Base-by-base conservation (phyloP, 2,888 invertebrate species). In the Bellardia pandia region DNA sequence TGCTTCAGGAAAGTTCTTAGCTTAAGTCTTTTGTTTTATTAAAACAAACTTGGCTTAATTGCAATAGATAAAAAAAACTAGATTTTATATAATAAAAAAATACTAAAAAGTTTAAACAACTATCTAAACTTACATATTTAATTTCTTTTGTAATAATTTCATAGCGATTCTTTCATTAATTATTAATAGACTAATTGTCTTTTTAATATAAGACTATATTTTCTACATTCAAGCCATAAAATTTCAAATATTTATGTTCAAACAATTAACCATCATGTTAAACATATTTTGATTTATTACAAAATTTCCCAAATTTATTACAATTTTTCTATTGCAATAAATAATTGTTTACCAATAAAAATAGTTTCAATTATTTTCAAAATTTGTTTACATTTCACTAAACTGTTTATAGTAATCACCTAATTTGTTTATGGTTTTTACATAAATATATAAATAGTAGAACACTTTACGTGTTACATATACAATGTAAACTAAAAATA, bases 11-110 rank as follows among this genome's bases (percentile, higher is more conserved):
- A 74, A 76, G 72, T 76, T 84, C 40, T 66, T 80, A 40, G 58
- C 86, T 81, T 80, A 66, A 87, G 80, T 53, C 80, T 80, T 86
- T 80, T 87, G 84, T 45, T 69, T 81, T 72, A 71, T 51, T 40
- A 45, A 5, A 5, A 13, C 11, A 48, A 42, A 58, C 68, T 77
- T 68, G 1, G 53, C 13, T 58, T 11, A 56, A 60, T 69, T 69
- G 68, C 14, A 33, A 40, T 30, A 14, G 14, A 51, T 51, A 14
- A 14, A 51, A 51, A 53, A 53, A 16, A 16, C 5, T 16, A 7
- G 0, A 16, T 7, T 23, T 8, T 13, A 76, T 5, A 4, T 8
- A 13, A n/a, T 14, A 42, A 16, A 60, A 48, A 51, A 48, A 11
- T 51, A 69, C 37, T 42, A n/a, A 79, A 69, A 69, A 62, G 51